phyloP scores from a whole-genome alignment of 2,888 invertebrate species.

The Charanyca ferruginea region DNA sequence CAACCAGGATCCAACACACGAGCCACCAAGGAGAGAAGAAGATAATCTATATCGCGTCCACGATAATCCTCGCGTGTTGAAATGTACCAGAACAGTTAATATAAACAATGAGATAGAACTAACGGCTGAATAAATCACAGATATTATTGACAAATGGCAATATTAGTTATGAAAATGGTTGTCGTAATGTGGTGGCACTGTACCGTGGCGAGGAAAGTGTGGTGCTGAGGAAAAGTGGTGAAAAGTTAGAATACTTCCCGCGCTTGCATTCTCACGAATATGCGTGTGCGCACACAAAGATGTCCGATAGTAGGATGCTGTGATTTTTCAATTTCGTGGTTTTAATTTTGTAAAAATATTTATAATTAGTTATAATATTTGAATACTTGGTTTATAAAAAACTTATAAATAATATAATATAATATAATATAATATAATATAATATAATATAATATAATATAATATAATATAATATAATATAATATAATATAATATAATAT shows the following conservation, averaged over 20 bases:
- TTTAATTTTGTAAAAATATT: no score
- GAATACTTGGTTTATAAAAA: no score
- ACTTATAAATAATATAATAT: no score
- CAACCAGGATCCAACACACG: no score
- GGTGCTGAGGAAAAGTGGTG: slow-evolving; percentile 78
- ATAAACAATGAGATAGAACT: slow-evolving; percentile 19
- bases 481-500: no score
- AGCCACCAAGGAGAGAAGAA: no score
- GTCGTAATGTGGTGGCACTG: slow-evolving; percentile 53
- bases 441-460: no score
- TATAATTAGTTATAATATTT: no score
- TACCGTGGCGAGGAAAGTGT: slow-evolving; percentile 75
- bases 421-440: no score
- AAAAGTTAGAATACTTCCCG: slow-evolving; percentile 81
- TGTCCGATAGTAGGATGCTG: slow-evolving; percentile 11
- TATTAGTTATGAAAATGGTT: slow-evolving; percentile 50
- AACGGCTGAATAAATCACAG: slow-evolving; percentile 34
- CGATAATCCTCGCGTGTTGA: neutral
- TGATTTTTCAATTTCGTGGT: neutral
- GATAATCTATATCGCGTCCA: slow-evolving; percentile 2
- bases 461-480: no score
- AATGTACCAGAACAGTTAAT: slow-evolving; percentile 14
- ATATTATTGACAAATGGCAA: slow-evolving; percentile 35
- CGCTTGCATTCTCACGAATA: slow-evolving; percentile 69
- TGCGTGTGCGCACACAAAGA: slow-evolving; percentile 38